Percentiles rank a stretch among this genome's conserved stretches.
phyloP scores from a whole-genome alignment of 2,113 vertebrate genomes.

The Mormyrus lacerda region DNA sequence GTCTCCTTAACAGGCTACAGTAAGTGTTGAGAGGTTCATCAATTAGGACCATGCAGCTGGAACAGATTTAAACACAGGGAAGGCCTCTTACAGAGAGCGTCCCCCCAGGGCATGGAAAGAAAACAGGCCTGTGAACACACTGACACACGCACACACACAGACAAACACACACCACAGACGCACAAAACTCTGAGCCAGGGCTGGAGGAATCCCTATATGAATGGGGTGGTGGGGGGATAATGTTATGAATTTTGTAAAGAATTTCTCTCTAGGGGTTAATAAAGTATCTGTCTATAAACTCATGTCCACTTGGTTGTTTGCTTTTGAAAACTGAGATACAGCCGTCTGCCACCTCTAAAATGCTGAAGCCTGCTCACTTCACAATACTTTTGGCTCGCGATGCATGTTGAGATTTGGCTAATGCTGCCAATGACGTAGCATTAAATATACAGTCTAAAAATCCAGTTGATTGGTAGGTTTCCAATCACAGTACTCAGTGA shows the following conservation, averaged over 20 bases:
- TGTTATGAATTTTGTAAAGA: neutral
- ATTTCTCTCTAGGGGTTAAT: neutral
- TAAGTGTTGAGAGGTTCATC: conserved; percentile 9
- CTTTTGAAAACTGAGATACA: neutral
- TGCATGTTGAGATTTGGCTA: neutral
- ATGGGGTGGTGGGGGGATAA: neutral
- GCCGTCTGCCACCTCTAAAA: neutral
- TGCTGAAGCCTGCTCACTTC: neutral
- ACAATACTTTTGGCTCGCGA: neutral
- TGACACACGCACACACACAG: neutral
- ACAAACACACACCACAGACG: conserved; percentile 7
- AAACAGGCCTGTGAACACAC: neutral
- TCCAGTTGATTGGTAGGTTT: neutral
- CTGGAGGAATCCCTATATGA: neutral
- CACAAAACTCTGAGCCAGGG: neutral
- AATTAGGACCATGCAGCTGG: conserved; percentile 4
- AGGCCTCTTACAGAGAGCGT: neutral
- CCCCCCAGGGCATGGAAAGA: neutral
- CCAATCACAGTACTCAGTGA: neutral
- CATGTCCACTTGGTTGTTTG: neutral
- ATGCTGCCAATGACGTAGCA: neutral
- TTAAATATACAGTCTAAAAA: neutral
- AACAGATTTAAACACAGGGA: conserved; percentile 13
- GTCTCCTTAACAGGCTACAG: neutral
- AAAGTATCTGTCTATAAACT: neutral